Base-by-base conservation (phyloP, 2,888 invertebrate species). In the Agonopterix alstromeriana region DNA sequence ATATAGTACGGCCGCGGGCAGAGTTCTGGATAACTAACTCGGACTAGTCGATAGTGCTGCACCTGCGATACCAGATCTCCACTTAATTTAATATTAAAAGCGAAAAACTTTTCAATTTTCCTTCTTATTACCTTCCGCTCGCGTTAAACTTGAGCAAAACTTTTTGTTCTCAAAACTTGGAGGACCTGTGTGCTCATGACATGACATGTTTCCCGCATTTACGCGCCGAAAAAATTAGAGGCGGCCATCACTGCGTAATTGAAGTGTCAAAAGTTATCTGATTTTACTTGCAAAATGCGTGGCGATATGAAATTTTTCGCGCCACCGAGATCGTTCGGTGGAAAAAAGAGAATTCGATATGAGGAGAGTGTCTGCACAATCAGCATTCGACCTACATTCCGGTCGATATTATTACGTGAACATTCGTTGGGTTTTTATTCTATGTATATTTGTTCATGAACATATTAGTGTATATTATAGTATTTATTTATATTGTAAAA, bases 221-320 rank as follows among this genome's bases (percentile, higher is more conserved):
- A 65, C 52, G 71, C 56, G 65, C 61, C 63, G 58, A 57, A 73
- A 83, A 84, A 84, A 82, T 81, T 82, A 76, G 73, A 81, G 71
- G 63, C 78, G 73, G 73, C 82, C 81, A 82, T 86, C 85, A 82
- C 79, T 75, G 64, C 78, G 83, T 87, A 88, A 88, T 87, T 88
- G 88, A 83, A 85, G 85, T 87, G 88, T 87, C 88, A 88, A 87
- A 88, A 88, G 85, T 88, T 88, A 77, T 82, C 84, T 86, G 86
- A 88, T 88, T 87, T 87, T 82, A 87, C 88, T 88, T 87, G 86
- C 88, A 87, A 87, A 87, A 74, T 80, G 80, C 77, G 76, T 76
- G 71, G 77, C 77, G 77, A 80, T 85, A 84, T 85, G 84, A 85
- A 87, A 87, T 85, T 82, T 85, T 83, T 84, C 79, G 79, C 82